Conservation (phyloP, 2,113 vertebrate species). For the Trinectes maculatus region DNA sequence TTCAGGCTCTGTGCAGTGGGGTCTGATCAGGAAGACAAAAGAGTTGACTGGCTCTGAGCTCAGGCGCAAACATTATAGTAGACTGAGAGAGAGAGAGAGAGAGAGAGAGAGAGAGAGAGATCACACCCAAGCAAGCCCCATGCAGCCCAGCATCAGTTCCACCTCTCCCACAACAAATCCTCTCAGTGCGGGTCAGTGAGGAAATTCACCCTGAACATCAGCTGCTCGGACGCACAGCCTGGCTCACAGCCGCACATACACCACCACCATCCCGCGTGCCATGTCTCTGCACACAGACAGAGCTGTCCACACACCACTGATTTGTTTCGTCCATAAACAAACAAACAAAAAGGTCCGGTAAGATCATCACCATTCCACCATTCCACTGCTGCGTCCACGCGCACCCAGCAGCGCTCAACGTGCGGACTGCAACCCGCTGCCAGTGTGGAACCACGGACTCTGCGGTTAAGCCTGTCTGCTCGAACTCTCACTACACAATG, state of each 20-base stretch:
- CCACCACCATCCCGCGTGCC: neutral
- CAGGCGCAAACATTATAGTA: constrained; percentile 46
- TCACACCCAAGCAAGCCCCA: constrained; percentile 48
- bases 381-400: too few species aligned
- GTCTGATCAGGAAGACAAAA: constrained; percentile 53
- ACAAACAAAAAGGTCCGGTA: too few species aligned
- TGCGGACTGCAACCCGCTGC: too few species aligned
- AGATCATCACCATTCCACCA: too few species aligned
- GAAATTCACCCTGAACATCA: neutral
- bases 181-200: constrained; percentile 22
- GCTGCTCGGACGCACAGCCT: constrained; percentile 5
- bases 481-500: too few species aligned
- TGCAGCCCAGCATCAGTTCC: constrained; percentile 31
- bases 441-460: too few species aligned
- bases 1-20: constrained; percentile 28
- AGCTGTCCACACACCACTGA: too few species aligned
- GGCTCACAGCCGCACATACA: constrained; percentile 14
- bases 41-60: constrained; percentile 29
- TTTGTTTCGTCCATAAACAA: too few species aligned
- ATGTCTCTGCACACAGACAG: too few species aligned
- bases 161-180: constrained; percentile 9
- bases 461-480: too few species aligned
- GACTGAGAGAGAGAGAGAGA: constrained; percentile 22
- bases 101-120: constrained; percentile 48
- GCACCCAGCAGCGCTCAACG: too few species aligned